Conservation (phyloP, 2,113 vertebrate genomes). For the Clarias batrachus region DNA sequence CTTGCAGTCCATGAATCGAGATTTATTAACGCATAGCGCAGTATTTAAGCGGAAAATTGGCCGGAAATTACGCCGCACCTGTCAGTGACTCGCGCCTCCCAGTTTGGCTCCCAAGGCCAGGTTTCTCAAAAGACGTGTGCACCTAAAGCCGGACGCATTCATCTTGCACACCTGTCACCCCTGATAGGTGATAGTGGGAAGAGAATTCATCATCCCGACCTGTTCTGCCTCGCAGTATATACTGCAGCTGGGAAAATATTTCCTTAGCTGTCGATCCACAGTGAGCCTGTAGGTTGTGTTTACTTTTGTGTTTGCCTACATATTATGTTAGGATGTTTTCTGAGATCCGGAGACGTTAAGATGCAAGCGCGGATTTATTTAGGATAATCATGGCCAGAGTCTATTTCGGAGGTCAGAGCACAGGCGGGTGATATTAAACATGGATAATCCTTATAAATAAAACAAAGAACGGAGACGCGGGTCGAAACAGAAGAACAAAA, state of each 20-base stretch:
- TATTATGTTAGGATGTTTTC: neutral
- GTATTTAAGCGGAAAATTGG: conserved; percentile 70
- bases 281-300: neutral
- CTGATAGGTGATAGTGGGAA: conserved; percentile 62
- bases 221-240: conserved; percentile 52
- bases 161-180: conserved; percentile 66
- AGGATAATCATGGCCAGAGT: neutral
- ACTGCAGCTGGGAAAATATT: conserved; percentile 45
- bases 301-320: neutral
- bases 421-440: neutral
- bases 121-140: conserved; percentile 57
- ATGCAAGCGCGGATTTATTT: neutral
- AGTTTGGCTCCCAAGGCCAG: conserved; percentile 66
- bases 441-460: neutral
- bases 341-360: too few species aligned
- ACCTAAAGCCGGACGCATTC: conserved; percentile 66
- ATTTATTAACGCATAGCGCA: conserved; percentile 70
- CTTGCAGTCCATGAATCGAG: conserved; percentile 59
- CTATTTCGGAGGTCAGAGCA: neutral
- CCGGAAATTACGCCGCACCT: conserved; percentile 61
- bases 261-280: conserved; percentile 32
- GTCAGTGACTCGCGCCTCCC: conserved; percentile 64
- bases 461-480: neutral
- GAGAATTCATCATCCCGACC: conserved; percentile 55
- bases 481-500: neutral